Evolutionary conservation across 2,797 vertebrate genomes (phyloP), one percentile per base, ranked within the genome.

Genomic region (Microctenopoma stevenorrisi): DNA sequence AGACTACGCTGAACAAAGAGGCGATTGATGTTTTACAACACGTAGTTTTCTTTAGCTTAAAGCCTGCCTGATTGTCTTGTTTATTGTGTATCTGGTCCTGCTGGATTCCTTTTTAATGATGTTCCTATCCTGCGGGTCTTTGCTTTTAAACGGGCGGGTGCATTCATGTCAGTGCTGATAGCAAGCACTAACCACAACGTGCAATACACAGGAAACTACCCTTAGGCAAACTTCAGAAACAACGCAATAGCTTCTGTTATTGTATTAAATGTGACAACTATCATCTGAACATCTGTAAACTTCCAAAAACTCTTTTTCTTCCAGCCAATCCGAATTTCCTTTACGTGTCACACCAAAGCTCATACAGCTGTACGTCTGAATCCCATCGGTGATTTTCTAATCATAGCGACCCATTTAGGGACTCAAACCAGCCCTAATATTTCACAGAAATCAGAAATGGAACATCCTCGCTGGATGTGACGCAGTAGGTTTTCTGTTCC

Each of bases 391-490:
- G 60, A 25, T 61, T 77, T 74, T 86, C 76, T 82, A 86, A 85
- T 83, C 76, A 81, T 68, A 79, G 85, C 11, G 78, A 82, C 85
- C 84, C 79, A 86, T 81, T 86, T 82, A 64, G 37, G 46, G 10
- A 38, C 51, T 60, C 28, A 51, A 73, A 85, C 57, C 58, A 16
- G 72, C 40, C 4, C 42, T 42, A 64, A 49, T 62, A 57, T 68
- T 68, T 61, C 14, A 40, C 71, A 22, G 22, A 22, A 15, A 37
- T 68, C 58, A 43, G 73, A 86, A 85, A 55, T 75, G 60, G 88
- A 82, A 58, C 73, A 51, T 64, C 72, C 75, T 81, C 74, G 35
- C 46, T 40, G 79, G 77, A 60, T 48, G 50, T 78, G 64, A 72
- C 74, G 65, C 59, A 46, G 3, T 60, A 50, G 15, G 44, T 68